phyloP scores from a whole-genome alignment of 2,797 vertebrate genomes.

The Acipenser transmontanus region DNA sequence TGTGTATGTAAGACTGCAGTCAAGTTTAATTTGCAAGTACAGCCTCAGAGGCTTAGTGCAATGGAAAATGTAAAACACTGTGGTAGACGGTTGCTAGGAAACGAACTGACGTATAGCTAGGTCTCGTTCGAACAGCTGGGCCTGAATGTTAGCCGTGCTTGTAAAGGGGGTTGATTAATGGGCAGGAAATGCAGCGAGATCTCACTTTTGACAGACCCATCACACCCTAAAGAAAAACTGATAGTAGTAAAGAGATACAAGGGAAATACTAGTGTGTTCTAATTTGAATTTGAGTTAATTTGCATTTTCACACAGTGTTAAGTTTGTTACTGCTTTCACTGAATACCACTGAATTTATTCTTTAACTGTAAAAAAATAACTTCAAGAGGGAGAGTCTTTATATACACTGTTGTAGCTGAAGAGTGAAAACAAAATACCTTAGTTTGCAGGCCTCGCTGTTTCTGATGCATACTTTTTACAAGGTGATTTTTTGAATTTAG shows the following conservation, averaged over 20 bases:
- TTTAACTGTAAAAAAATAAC: too few relatives aligned
- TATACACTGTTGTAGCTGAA: too few relatives aligned
- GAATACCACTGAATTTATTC: too few relatives aligned
- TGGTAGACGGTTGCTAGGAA: slow-evolving; percentile 58
- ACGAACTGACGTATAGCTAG: slow-evolving; percentile 69
- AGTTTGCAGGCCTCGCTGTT: too few relatives aligned
- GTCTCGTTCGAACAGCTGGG: slow-evolving; percentile 72
- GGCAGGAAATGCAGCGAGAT: slow-evolving; percentile 37
- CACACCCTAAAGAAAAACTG: slow-evolving; percentile 15
- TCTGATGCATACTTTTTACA: too few relatives aligned
- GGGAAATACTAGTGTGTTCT: slow-evolving; percentile 49
- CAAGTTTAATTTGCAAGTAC: slow-evolving; percentile 21
- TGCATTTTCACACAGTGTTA: slow-evolving; percentile 15
- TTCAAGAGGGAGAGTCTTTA: too few relatives aligned
- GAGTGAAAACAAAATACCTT: too few relatives aligned
- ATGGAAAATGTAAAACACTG: slow-evolving; percentile 73
- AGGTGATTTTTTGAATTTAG: too few relatives aligned
- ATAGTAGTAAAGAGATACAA: slow-evolving; percentile 17
- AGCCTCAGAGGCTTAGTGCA: slow-evolving; percentile 44
- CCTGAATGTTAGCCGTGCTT: slow-evolving; percentile 29
- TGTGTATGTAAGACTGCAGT: not conserved
- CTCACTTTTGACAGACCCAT: slow-evolving; percentile 26
- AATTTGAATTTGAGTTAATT: slow-evolving; percentile 26
- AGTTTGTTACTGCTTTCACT: too few relatives aligned
- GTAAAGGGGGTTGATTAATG: slow-evolving; percentile 35